Evolutionary conservation across 2,888 invertebrate genomes (phyloP).

Genomic region (Dasypogon diadema): DNA sequence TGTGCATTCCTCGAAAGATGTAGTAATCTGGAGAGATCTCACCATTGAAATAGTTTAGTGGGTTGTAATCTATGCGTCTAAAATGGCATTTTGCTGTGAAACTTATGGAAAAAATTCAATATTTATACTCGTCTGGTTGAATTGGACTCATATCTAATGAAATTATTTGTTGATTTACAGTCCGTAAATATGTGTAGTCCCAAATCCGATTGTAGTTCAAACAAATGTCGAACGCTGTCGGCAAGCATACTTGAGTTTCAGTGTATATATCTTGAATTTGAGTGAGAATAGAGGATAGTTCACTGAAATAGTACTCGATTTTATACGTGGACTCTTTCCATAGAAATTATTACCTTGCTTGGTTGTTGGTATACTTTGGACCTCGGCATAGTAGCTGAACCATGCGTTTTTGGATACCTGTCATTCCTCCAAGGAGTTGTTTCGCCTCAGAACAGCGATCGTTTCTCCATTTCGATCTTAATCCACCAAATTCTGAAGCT

Average conservation of each 20-base stretch:
- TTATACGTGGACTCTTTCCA: too few relatives aligned
- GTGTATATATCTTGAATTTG: constrained; percentile 74
- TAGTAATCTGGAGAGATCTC: constrained; percentile 58
- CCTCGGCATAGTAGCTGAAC: constrained; percentile 75
- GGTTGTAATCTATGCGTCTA: constrained; percentile 55
- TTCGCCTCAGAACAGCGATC: constrained; percentile 61
- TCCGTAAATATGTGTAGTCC: constrained; percentile 59
- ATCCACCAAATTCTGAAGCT: constrained; percentile 58
- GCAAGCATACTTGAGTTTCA: constrained; percentile 72
- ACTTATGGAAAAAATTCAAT: neutral
- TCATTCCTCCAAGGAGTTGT: constrained; percentile 57
- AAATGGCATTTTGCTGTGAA: too few relatives aligned
- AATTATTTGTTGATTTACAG: constrained; percentile 53
- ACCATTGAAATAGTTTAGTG: constrained; percentile 57
- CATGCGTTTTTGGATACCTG: constrained; percentile 68
- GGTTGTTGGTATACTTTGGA: constrained; percentile 71
- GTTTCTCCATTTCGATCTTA: constrained; percentile 65
- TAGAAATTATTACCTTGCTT: constrained; percentile 73
- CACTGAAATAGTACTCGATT: constrained; percentile 65
- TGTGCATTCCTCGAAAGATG: constrained; percentile 55
- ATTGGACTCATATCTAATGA: constrained; percentile 57
- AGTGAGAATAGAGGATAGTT: constrained; percentile 69
- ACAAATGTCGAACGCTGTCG: constrained; percentile 61
- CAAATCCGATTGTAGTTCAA: constrained; percentile 62
- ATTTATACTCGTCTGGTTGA: constrained; percentile 56